Base-by-base conservation (phyloP, 2,888 invertebrate genomes). In the Bruchidius siliquastri region DNA sequence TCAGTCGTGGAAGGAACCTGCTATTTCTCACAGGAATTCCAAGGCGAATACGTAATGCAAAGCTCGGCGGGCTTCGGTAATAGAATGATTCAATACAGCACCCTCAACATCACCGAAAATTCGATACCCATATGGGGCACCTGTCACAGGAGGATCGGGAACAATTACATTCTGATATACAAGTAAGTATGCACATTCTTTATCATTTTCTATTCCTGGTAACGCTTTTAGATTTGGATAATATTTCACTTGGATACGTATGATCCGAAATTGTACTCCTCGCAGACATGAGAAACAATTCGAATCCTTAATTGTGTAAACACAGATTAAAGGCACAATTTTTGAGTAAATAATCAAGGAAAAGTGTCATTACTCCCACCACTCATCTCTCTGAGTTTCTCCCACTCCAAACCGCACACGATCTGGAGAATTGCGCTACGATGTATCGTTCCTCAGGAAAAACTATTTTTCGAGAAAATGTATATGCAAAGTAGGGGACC, bases 61-160 rank as follows among this genome's bases (percentile, higher is more conserved):
- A 88, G 82, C 83, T 84, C 82, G 82, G 83, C 82, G 70, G 85
- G 85, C 77, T 84, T 85, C 13, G 86, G 85, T n/a, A 88, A 88
- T 77, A 13, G 32, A 30, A 26, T 26, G 21, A 88, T 91, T 74
- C 89, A 89, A 77, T 91, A 91, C 82, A 90, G 89, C 72, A 85
- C 87, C 72, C 87, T 92, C 74, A 90, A 89, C 80, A 89, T 92
- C 77, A 90, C 89, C n/a, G 88, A 88, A 74, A 90, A 90, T 78
- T 88, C 90, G 30, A 91, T 92, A 79, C 90, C 91, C 8, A 89
- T 91, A 74, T 92, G 91, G 91, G 92, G 92, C 21, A 88, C 88
- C 79, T 92, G 92, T 80, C 89, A 91, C 81, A 86, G 87, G 76
- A 87, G 90, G 74, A 86, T 89, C 74, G 90, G 89, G 72, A 90